phyloP scores from a whole-genome alignment of 1,140 invertebrate species.

The Tribolium castaneum region DNA sequence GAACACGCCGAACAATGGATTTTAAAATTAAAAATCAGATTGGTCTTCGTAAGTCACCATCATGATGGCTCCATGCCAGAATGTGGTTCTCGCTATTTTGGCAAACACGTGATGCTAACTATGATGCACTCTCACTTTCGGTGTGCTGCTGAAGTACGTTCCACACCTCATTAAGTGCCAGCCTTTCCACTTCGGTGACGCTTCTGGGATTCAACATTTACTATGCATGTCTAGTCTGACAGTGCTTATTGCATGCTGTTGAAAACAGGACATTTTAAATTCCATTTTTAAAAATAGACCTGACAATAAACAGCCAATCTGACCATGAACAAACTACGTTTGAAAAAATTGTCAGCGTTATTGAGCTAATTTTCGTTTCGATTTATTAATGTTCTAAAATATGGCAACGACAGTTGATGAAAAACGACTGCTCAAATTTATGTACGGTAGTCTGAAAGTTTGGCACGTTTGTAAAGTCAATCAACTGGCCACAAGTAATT shows the following conservation, averaged over 20 bases:
- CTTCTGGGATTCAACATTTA: conserved; percentile 15
- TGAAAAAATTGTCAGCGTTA: background rate
- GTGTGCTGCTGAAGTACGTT: conserved; percentile 27
- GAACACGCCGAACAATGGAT: background rate
- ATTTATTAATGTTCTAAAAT: background rate
- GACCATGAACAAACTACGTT: background rate
- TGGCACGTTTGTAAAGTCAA: background rate
- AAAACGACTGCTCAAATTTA: background rate
- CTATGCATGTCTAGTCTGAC: background rate
- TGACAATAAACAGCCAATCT: background rate
- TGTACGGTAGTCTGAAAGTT: background rate
- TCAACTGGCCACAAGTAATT: background rate
- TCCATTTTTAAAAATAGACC: background rate
- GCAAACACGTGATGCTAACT: conserved; percentile 10
- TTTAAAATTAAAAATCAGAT: background rate
- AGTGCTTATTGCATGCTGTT: background rate
- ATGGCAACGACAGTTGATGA: background rate
- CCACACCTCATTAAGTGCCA: conserved; percentile 29
- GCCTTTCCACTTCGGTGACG: conserved; percentile 30
- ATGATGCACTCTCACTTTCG: conserved; percentile 32
- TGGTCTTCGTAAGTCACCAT: background rate
- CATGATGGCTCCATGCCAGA: conserved; percentile 7
- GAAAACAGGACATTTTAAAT: background rate
- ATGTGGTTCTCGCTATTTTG: conserved; percentile 23
- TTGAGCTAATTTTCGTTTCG: background rate